A percentile compares a stretch with the other conserved stretches of the same genome.
phyloP scores from a whole-genome alignment of 1,140 invertebrate genomes.

The Solen grandis region DNA sequence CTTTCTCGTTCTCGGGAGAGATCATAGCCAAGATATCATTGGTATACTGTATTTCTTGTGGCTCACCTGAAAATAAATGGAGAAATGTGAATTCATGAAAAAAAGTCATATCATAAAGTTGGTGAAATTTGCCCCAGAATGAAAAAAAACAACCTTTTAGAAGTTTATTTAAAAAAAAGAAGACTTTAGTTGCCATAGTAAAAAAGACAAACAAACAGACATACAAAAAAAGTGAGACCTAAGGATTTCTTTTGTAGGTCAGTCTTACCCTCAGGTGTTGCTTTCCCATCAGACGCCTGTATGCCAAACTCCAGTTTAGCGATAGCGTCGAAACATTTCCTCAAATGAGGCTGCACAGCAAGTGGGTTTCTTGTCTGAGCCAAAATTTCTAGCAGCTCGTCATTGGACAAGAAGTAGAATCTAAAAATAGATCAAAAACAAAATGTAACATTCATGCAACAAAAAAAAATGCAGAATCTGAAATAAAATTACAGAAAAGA shows the following conservation, averaged over 20 bases:
- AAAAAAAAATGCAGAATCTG: no score
- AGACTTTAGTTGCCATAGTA: neutral
- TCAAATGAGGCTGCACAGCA: constrained; percentile 92
- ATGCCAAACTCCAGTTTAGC: constrained; percentile 88
- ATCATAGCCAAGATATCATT: constrained; percentile 93
- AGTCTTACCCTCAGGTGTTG: constrained; percentile 69
- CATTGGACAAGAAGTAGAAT: constrained; percentile 82
- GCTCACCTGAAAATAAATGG: constrained; percentile 41
- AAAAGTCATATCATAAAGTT: neutral
- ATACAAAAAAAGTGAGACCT: no score
- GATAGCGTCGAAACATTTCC: constrained; percentile 93
- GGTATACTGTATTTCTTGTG: constrained; percentile 81
- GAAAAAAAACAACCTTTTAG: no score
- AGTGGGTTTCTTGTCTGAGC: constrained; percentile 90
- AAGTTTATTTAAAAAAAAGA: no score
- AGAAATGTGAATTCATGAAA: neutral
- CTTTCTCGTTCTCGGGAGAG: constrained; percentile 91
- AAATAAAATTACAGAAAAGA: neutral
- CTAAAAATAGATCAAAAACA: constrained; percentile 59
- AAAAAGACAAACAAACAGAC: no score
- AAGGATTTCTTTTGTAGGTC: no score
- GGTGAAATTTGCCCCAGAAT: neutral
- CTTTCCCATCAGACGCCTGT: constrained; percentile 68
- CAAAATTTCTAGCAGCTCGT: constrained; percentile 81
- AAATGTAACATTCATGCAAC: neutral